Evolutionary conservation across 53 echinoderm and acorn worm species (phyloP).

Genomic region (Temnopleurus reevesii): DNA sequence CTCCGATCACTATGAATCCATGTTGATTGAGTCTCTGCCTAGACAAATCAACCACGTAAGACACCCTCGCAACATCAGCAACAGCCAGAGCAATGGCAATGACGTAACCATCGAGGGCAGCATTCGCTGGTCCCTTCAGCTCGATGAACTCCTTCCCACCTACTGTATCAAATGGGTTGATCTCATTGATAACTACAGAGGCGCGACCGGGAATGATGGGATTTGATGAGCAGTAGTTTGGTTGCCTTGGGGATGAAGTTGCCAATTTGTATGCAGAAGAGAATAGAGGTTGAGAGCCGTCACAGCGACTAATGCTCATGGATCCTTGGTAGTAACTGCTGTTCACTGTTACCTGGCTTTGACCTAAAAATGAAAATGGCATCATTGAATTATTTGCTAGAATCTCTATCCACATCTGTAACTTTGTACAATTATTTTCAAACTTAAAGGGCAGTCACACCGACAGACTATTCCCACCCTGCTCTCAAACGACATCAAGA

Average conservation of each 20-base stretch:
- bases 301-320: conserved; percentile 67
- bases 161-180: conserved; percentile 51
- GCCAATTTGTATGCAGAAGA: conserved; percentile 59
- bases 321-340: conserved; percentile 57
- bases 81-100: conserved; percentile 44
- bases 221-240: conserved; percentile 56
- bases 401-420: no score
- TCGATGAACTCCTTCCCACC: conserved; percentile 64
- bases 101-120: conserved; percentile 54
- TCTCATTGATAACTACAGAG: conserved; percentile 74
- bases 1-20: conserved; percentile 70
- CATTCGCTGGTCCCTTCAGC: conserved; percentile 65
- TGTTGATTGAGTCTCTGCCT: conserved; percentile 7
- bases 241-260: conserved; percentile 62
- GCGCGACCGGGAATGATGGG: conserved; percentile 15
- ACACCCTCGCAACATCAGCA: background rate
- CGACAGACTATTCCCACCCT: no score
- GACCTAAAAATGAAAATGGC: conserved; percentile 21
- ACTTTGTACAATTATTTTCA: no score
- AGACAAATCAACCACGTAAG: background rate
- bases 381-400: no score
- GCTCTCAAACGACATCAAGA: no score
- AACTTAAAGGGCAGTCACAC: no score
- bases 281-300: conserved; percentile 44
- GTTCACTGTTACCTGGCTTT: conserved; percentile 55